Evolutionary conservation across 2,797 vertebrate species (phyloP), one percentile per base, ranked within the genome.

Genomic region (Bucorvus abyssinicus): DNA sequence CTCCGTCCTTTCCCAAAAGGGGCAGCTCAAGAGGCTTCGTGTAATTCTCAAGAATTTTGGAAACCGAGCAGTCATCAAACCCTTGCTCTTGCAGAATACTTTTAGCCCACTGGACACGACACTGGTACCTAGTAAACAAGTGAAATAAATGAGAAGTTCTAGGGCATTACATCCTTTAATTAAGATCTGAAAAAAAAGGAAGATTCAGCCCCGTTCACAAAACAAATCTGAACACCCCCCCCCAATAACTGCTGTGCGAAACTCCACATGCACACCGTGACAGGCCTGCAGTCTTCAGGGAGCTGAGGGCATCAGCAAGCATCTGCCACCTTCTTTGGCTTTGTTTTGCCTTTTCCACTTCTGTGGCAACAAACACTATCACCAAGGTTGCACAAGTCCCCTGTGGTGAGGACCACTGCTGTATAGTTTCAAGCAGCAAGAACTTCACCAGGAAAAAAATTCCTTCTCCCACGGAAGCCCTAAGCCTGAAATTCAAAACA

Each of bases 41-140:
- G 56, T 98, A 98, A 18, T 87, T 96, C 15, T 97, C 68, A 29
- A 99, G 93, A 8, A 95, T 94, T 67, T 95, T 96, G 71, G 12
- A 85, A 91, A 98, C 80, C 0, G 95, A 94, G 14, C 93, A 93
- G 30, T 98, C 95, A 27, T 98, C 98, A 61, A 98, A 97, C 55
- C 98, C 99, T 93, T 98, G 98, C 63, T 98, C 97, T 44, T 71
- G 92, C 79, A 99, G 95, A 50, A 97, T 87, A 1, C 96, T 87
- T 71, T 89, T 94, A 1, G 98, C 99, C 98, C 98, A 98, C 42
- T 96, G 89, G 27, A 99, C 93, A 14, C 97, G 97, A 81, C 90
- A 94, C 57, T 98, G 97, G 74, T 98, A 99, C 96, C 99, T 99
- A 95, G 10, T 32, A 65, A 26, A 89, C 4, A 40, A 71, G 75